Conservation (phyloP, 2,797 vertebrate genomes). For the Ambastaia sidthimunki region DNA sequence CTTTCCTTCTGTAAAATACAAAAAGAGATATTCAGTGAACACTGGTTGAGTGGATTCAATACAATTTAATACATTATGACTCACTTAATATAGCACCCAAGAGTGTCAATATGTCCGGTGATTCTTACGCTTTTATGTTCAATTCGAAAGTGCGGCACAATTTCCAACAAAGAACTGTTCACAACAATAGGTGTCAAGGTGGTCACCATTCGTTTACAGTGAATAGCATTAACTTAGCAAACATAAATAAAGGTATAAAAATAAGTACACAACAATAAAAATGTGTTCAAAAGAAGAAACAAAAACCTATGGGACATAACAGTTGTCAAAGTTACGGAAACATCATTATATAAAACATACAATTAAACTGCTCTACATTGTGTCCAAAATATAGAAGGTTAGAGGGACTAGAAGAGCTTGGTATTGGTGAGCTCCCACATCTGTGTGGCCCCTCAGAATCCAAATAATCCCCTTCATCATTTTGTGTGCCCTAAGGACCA, state of each 20-base stretch:
- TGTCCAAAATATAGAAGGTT: not conserved
- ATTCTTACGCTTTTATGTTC: not conserved
- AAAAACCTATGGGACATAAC: not conserved
- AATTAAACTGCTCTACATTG: not conserved
- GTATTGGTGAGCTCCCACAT: conserved; percentile 69
- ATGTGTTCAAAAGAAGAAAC: no score
- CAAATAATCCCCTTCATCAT: conserved; percentile 76
- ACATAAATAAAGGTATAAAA: not conserved
- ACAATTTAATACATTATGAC: not conserved
- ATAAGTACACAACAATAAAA: not conserved
- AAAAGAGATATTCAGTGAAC: not conserved
- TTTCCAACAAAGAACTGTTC: not conserved
- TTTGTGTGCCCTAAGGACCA: conserved; percentile 65
- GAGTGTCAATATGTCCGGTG: not conserved
- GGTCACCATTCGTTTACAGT: not conserved
- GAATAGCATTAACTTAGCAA: not conserved
- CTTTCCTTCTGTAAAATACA: not conserved
- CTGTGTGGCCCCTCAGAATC: conserved; percentile 69
- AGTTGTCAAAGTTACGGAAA: no score
- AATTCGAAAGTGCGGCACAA: not conserved
- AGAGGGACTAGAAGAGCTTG: conserved; percentile 60
- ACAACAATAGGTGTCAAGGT: not conserved
- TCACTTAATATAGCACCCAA: not conserved
- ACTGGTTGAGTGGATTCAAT: not conserved
- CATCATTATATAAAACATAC: not conserved